phyloP scores from a whole-genome alignment of 1,140 invertebrate genomes.

The Apis cerana region DNA sequence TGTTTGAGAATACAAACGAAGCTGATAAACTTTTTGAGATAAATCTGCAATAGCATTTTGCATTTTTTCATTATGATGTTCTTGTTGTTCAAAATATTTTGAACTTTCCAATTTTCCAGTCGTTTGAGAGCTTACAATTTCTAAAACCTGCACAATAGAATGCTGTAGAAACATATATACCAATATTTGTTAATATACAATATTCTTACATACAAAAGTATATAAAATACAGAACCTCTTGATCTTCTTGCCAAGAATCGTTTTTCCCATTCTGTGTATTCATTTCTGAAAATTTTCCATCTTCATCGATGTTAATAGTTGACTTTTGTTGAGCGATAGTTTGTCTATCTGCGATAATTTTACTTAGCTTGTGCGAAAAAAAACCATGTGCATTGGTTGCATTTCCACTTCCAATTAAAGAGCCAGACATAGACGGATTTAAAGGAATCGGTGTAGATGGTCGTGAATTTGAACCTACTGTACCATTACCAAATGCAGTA shows the following conservation, averaged over 20 bases:
- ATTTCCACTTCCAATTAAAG: constrained; percentile 54
- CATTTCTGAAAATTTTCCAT: constrained; percentile 62
- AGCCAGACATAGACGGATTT: constrained; percentile 46
- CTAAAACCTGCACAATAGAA: constrained; percentile 64
- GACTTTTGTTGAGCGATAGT: constrained; percentile 57
- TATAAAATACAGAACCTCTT: constrained; percentile 76
- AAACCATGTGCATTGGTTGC: constrained; percentile 49
- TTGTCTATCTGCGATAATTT: constrained; percentile 75
- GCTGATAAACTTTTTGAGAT: constrained; percentile 83
- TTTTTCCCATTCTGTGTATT: constrained; percentile 75
- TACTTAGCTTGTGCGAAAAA: constrained; percentile 74
- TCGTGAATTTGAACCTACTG: constrained; percentile 71
- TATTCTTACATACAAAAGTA: neutral
- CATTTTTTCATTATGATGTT: constrained; percentile 54
- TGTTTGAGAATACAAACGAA: constrained; percentile 84
- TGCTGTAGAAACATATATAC: constrained; percentile 10
- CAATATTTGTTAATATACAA: constrained; percentile 7
- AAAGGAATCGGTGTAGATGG: constrained; percentile 75
- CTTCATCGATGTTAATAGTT: constrained; percentile 59
- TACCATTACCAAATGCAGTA: constrained; percentile 78
- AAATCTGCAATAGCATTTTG: constrained; percentile 82
- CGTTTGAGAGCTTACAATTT: constrained; percentile 66
- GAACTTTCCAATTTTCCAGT: constrained; percentile 47
- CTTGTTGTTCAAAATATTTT: constrained; percentile 50
- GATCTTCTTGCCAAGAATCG: constrained; percentile 81